A percentile compares a stretch with the other conserved stretches of the same genome.
Conservation (phyloP, 1,140 invertebrate species). For the Procambarus clarkii region DNA sequence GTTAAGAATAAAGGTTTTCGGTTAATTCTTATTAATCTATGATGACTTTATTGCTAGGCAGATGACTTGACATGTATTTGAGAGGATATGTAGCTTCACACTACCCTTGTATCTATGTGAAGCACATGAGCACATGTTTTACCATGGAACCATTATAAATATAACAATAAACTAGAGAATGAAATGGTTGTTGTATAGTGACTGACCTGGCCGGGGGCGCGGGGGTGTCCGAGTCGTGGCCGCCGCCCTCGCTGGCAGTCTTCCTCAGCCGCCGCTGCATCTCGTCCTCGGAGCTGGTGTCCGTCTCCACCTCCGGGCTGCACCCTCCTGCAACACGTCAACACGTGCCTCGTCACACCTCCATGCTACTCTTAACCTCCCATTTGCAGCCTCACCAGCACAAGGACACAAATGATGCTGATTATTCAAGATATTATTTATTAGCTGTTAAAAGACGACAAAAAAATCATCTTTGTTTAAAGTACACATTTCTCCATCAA, state of each 20-base stretch:
- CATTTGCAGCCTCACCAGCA: no score
- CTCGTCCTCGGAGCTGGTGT: slow-evolving; percentile 23
- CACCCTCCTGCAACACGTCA: background rate
- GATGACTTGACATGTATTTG: no score
- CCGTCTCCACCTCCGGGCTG: background rate
- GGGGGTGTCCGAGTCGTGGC: background rate
- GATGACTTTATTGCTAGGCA: no score
- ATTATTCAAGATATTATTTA: no score
- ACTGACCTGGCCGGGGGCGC: background rate
- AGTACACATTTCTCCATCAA: no score
- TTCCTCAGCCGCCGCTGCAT: slow-evolving; percentile 18
- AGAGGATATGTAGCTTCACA: no score
- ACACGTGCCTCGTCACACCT: background rate
- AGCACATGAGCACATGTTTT: background rate
- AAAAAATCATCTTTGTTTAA: no score
- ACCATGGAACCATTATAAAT: background rate
- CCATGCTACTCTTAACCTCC: no score
- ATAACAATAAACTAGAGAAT: background rate
- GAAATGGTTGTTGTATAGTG: background rate
- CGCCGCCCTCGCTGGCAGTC: slow-evolving; percentile 6
- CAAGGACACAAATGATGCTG: no score
- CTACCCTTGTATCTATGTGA: background rate
- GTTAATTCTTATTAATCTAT: no score
- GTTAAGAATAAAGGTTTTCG: no score
- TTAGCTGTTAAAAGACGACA: no score